Evolutionary conservation across 2,797 vertebrate genomes (phyloP).

Genomic region (Chaetophractus vellerosus): DNA sequence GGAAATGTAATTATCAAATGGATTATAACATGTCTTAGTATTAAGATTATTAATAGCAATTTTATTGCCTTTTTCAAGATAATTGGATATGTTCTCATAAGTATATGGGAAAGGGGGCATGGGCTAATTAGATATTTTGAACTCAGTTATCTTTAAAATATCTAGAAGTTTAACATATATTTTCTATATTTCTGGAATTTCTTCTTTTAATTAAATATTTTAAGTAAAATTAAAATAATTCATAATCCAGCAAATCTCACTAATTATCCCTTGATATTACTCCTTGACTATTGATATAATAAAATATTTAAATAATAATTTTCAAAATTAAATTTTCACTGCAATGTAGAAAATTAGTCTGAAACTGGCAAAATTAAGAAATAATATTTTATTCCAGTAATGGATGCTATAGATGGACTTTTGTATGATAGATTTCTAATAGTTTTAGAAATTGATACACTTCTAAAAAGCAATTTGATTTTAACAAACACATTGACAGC

Average conservation of each 20-base stretch:
- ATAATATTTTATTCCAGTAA: conserved; percentile 35
- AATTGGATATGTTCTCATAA: conserved; percentile 83
- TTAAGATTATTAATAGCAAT: conserved; percentile 87
- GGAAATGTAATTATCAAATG: conserved; percentile 89
- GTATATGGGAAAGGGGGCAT: conserved; percentile 78
- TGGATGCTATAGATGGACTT: background rate
- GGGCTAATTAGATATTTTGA: conserved; percentile 85
- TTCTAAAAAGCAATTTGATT: conserved; percentile 17
- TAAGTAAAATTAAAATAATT: conserved; percentile 59
- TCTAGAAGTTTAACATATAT: conserved; percentile 76
- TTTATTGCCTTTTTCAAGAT: conserved; percentile 87
- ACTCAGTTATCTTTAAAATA: conserved; percentile 82
- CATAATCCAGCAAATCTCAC: conserved; percentile 22
- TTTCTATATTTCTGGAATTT: conserved; percentile 71
- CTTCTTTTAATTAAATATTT: conserved; percentile 75
- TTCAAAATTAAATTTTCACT: conserved; percentile 56
- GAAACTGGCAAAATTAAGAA: conserved; percentile 52
- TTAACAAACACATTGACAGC: background rate
- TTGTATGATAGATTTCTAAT: conserved; percentile 19
- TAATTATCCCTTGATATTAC: conserved; percentile 24
- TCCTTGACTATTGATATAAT: background rate
- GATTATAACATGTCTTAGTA: conserved; percentile 86
- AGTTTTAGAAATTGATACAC: conserved; percentile 43
- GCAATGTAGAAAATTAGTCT: conserved; percentile 41
- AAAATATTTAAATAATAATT: conserved; percentile 27